Evolutionary conservation across 2,113 vertebrate genomes (phyloP), one percentile per base, ranked within the genome.

Genomic region (Myrmecophaga tridactyla): DNA sequence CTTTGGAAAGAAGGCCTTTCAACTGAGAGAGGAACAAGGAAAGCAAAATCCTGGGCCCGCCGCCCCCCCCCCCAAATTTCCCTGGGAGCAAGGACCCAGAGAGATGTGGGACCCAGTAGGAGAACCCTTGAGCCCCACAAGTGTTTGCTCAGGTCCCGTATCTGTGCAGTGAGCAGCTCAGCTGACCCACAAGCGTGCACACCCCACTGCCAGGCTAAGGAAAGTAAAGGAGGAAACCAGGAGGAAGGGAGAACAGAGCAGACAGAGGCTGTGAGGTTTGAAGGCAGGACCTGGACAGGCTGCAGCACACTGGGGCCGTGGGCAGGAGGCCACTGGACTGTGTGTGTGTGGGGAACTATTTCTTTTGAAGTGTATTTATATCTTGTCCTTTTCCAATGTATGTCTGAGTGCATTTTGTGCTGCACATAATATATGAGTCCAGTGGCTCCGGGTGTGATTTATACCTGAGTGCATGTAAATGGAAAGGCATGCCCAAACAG

Each of bases 401-500:
- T 39, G 46, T 77, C 48, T 56, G n/a, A 1, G 0, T 41, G 76
- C 36, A 62, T 72, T 88, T 46, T 82, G 91, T 58, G 70, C 77
- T 0, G n/a, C 86, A 75, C 46, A 20, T 29, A 23, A 41, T 80
- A 39, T 4, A 4, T 0, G 29, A 89, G 67, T 29, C 1, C 0
- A 2, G 72, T 36, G 43, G 56, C 31, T 36, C n/a, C 51, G 51
- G 43, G 4, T 20, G 88, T 48, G 91, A 73, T 86, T 86, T 70
- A 41, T 83, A 51, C 87, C 87, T 41, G 1, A 31, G 63, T 18
- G 13, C 58, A 27, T 69, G 89, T 48, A 43, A 76, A 41, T n/a
- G 78, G 58, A 86, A 77, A 78, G 90, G 70, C 97, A 75, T 51
- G 87, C 70, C 95, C 51, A 7, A 39, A 93, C 93, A 86, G 77